Evolutionary conservation across 2,797 vertebrate species (phyloP).

Genomic region (Pangasius macronema): DNA sequence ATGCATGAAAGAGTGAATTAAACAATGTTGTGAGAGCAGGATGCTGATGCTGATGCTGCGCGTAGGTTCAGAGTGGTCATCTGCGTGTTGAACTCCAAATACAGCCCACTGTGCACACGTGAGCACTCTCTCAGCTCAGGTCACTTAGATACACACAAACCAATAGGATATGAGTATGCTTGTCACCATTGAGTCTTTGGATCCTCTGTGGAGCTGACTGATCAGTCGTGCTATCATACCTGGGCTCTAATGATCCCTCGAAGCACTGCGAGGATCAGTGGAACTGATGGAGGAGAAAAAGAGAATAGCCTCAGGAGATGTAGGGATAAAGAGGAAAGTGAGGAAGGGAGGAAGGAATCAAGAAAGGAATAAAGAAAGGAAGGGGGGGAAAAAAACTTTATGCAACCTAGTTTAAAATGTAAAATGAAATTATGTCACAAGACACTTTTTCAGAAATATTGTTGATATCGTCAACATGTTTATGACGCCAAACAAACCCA

Average conservation of each 20-base stretch:
- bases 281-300: neutral
- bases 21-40: neutral
- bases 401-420: neutral
- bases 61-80: constrained; percentile 3
- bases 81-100: constrained; percentile 5
- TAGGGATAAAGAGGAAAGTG: neutral
- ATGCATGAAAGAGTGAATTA: neutral
- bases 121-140: neutral
- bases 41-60: neutral
- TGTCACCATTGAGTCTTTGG: neutral
- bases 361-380: neutral
- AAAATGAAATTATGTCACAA: neutral
- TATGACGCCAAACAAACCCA: neutral
- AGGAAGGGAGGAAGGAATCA: neutral
- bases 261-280: neutral
- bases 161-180: neutral
- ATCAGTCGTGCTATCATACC: neutral
- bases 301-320: neutral
- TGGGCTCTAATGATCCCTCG: neutral
- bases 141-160: neutral
- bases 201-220: neutral
- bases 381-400: neutral
- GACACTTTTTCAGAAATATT: neutral
- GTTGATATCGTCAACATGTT: neutral
- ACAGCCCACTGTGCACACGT: neutral